A percentile compares a stretch with the other conserved stretches of the same genome.
Evolutionary conservation across 2,113 vertebrate genomes (phyloP).

Genomic region (Silurus glanis): DNA sequence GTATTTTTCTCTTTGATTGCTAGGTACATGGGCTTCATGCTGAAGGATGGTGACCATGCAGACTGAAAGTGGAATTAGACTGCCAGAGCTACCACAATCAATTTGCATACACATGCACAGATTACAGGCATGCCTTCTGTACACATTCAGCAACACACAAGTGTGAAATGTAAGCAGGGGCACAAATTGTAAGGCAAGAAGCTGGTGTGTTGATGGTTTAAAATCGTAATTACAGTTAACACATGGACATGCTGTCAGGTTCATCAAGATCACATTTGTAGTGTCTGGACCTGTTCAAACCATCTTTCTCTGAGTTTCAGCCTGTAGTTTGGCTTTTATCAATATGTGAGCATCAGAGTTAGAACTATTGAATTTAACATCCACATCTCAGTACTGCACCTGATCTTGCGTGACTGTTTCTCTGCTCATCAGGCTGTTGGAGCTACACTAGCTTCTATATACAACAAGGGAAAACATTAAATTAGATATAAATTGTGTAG

Average conservation of each 20-base stretch:
- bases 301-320: neutral
- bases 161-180: neutral
- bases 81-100: neutral
- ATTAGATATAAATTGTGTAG: neutral
- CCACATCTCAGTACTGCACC: neutral
- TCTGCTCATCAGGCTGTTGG: neutral
- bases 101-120: neutral
- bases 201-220: too few species aligned
- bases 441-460: neutral
- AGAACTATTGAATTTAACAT: neutral
- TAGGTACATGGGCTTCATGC: slow-evolving; percentile 84
- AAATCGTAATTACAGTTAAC: neutral
- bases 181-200: slow-evolving; percentile 1
- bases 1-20: neutral
- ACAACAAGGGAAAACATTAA: neutral
- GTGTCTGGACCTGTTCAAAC: neutral
- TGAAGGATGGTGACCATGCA: slow-evolving; percentile 60
- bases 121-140: neutral
- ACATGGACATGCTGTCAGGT: neutral
- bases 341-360: neutral
- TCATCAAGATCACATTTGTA: neutral
- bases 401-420: neutral
- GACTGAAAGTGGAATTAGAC: slow-evolving; percentile 31
- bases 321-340: neutral
- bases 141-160: neutral